phyloP scores from a whole-genome alignment of 2,888 invertebrate species.

The Metalampra italica region DNA sequence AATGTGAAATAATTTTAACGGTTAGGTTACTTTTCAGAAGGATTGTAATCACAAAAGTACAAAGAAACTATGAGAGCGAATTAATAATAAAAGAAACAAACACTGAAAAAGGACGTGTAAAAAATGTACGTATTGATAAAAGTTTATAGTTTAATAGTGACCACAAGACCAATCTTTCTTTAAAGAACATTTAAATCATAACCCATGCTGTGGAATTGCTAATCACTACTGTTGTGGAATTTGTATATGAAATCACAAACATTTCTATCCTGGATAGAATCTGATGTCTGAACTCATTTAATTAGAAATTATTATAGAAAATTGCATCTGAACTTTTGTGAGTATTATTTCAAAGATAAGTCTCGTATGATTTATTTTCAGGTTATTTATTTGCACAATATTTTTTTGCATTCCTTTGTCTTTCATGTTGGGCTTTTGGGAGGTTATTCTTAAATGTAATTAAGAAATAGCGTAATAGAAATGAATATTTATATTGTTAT shows the following conservation, averaged over 20 bases:
- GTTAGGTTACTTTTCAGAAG: conserved; percentile 57
- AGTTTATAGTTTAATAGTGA: conserved; percentile 30
- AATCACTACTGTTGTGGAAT: conserved; percentile 37
- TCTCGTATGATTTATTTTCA: conserved; percentile 22
- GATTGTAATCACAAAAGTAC: conserved; percentile 66
- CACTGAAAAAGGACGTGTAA: conserved; percentile 44
- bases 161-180: conserved; percentile 50
- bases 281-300: conserved; percentile 17
- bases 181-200: conserved; percentile 19
- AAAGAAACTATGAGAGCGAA: conserved; percentile 57
- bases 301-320: neutral
- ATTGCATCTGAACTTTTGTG: conserved; percentile 5
- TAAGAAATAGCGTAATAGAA: neutral
- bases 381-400: conserved; percentile 37
- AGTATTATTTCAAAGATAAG: conserved; percentile 17
- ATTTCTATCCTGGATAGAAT: conserved; percentile 14
- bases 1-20: conserved; percentile 51
- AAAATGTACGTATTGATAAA: conserved; percentile 55
- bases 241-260: conserved; percentile 14
- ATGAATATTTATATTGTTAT: too few relatives aligned
- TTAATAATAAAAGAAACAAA: conserved; percentile 38
- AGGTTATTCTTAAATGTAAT: conserved; percentile 17
- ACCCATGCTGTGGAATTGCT: conserved; percentile 59
- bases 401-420: conserved; percentile 38
- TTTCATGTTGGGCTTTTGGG: conserved; percentile 36